phyloP scores from a whole-genome alignment of 1,140 invertebrate species.

The Goniozus legneri region DNA sequence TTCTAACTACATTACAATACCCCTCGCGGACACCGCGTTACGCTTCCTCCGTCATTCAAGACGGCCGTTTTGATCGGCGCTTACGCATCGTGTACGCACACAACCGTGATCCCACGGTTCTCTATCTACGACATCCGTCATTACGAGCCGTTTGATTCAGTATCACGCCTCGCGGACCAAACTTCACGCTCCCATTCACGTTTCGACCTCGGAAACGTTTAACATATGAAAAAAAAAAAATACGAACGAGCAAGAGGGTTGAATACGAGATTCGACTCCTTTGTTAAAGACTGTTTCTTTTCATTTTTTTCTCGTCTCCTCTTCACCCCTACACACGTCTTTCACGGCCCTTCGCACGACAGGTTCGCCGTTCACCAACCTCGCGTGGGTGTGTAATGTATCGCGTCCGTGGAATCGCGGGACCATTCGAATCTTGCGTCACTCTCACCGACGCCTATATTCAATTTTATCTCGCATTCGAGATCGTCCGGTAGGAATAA shows the following conservation, averaged over 20 bases:
- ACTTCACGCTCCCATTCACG: conserved; percentile 28
- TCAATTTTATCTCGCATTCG: too few species aligned
- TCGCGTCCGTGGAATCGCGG: too few species aligned
- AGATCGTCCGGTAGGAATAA: too few species aligned
- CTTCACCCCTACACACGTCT: conserved; percentile 7
- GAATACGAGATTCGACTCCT: conserved; percentile 26
- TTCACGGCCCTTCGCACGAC: conserved; percentile 17
- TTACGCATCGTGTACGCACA: conserved; percentile 13
- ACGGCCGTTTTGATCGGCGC: conserved; percentile 3
- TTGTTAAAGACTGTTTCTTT: conserved; percentile 30
- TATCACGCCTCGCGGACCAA: conserved; percentile 36
- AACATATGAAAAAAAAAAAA: conserved; percentile 39
- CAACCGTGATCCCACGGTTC: conserved; percentile 36
- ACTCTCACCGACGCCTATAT: too few species aligned
- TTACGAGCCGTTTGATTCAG: conserved; percentile 38
- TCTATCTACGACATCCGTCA: conserved; percentile 38
- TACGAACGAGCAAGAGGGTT: conserved; percentile 20
- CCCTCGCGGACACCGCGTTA: too few species aligned
- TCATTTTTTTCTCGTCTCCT: conserved; percentile 20
- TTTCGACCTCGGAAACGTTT: conserved; percentile 26
- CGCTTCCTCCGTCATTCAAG: too few species aligned
- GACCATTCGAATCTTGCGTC: too few species aligned
- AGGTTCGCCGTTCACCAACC: conserved; percentile 32
- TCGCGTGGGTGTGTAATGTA: conserved; percentile 31
- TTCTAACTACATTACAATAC: too few species aligned